Conservation (phyloP, 2,113 vertebrate genomes). For the Clarias batrachus region DNA sequence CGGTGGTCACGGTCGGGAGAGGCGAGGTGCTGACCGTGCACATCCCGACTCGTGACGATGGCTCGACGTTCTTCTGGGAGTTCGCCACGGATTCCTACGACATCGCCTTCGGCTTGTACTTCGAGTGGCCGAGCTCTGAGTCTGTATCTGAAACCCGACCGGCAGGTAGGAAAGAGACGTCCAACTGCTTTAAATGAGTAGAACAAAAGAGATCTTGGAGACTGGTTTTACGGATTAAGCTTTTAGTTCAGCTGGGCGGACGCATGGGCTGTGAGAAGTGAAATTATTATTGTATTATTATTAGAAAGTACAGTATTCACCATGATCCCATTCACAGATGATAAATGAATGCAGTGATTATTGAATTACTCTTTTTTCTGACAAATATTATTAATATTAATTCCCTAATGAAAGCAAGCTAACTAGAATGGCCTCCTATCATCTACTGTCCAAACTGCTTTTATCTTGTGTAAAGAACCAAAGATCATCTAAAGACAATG, state of each 20-base stretch:
- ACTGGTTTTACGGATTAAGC: neutral
- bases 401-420: neutral
- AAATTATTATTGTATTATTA: neutral
- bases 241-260: neutral
- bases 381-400: neutral
- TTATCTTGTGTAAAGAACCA: neutral
- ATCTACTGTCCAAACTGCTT: neutral
- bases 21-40: slow-evolving; percentile 96
- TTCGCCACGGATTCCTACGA: slow-evolving; percentile 98
- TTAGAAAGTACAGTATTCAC: neutral
- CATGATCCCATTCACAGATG: neutral
- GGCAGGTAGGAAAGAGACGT: slow-evolving; percentile 75
- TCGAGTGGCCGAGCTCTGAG: slow-evolving; percentile 94
- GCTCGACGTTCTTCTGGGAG: slow-evolving; percentile 97
- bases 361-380: neutral
- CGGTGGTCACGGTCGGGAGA: slow-evolving; percentile 93
- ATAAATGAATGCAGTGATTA: neutral
- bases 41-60: slow-evolving; percentile 95
- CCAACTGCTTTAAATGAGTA: neutral
- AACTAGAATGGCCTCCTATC: neutral
- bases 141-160: slow-evolving; percentile 63
- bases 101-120: slow-evolving; percentile 97
- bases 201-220: neutral
- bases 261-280: neutral
- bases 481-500: neutral